Percentiles rank a stretch among this genome's conserved stretches.
phyloP scores from a whole-genome alignment of 2,797 vertebrate genomes.

The Streptopelia turtur region DNA sequence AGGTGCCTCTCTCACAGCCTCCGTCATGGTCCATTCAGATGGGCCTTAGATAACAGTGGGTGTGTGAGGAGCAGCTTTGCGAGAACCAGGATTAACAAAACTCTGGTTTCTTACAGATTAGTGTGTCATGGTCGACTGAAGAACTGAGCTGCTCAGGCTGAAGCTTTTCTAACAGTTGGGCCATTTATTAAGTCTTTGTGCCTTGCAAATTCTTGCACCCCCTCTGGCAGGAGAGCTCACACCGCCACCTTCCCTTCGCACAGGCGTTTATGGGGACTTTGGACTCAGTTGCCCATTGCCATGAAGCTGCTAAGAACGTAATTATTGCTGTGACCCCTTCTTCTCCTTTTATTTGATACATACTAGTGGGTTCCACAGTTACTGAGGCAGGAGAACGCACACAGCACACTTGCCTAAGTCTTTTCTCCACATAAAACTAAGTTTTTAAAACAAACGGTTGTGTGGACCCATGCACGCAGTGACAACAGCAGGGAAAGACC shows the following conservation, averaged over 20 bases:
- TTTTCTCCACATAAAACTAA: not conserved
- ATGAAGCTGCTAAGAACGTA: not conserved
- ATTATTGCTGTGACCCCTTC: not conserved
- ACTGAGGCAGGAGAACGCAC: not conserved
- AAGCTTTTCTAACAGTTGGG: not conserved
- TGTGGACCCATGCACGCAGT: not conserved
- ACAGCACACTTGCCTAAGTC: fast-evolving
- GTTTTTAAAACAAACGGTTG: not conserved
- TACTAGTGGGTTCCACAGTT: not conserved
- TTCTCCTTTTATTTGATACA: not conserved
- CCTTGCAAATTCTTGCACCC: not conserved
- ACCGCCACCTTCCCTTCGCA: too few relatives aligned
- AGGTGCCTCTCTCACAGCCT: not conserved
- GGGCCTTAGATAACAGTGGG: not conserved
- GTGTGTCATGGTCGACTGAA: not conserved
- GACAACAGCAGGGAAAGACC: not conserved
- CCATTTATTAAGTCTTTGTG: not conserved
- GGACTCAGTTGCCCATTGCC: not conserved
- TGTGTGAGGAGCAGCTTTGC: not conserved
- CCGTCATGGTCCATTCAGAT: not conserved
- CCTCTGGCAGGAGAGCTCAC: not conserved
- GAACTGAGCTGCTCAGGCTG: not conserved
- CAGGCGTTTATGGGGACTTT: too few relatives aligned
- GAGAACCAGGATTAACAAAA: not conserved
- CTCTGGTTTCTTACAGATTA: not conserved